These are phyloP conservation scores for Erebia ligea DNA, from an alignment of 2,888 invertebrate species.

Conservation along the genomic window DNA sequence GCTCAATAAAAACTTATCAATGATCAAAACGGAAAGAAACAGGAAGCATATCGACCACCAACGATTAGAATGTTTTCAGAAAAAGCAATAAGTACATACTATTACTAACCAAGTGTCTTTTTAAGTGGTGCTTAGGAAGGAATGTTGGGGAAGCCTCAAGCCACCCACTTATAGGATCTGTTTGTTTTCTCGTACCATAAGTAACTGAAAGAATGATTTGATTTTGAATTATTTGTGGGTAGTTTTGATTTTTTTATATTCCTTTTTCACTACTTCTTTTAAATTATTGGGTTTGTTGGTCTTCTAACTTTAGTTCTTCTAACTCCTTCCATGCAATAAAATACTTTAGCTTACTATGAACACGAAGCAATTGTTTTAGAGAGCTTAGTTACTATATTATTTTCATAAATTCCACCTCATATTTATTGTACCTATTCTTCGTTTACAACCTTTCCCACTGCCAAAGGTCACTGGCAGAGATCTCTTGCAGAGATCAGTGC, in stretches of 20 bases:
- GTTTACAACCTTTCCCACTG: no score
- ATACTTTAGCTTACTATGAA: no score
- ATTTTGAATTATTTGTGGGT: neutral
- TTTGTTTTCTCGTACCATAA: conserved; percentile 14
- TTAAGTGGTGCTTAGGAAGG: conserved; percentile 32
- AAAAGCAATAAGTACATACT: conserved; percentile 30
- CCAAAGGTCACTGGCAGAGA: no score
- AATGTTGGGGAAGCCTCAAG: conserved; percentile 12
- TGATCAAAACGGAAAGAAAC: conserved; percentile 8
- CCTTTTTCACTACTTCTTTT: no score
- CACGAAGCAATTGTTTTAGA: no score
- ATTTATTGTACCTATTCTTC: no score
- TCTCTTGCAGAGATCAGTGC: no score
- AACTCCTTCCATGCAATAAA: no score
- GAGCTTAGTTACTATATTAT: no score
- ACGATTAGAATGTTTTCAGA: conserved; percentile 15
- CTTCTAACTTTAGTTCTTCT: no score
- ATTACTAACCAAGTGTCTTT: conserved; percentile 31
- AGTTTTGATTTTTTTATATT: neutral
- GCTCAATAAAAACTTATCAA: neutral
- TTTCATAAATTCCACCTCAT: no score
- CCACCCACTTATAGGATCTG: conserved; percentile 12
- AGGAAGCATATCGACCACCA: conserved; percentile 31
- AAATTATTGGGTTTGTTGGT: no score
- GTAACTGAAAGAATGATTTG: neutral